These are phyloP conservation scores for Chironomus tepperi DNA, from an alignment of 1,140 invertebrate species.

Conservation along the genomic window DNA sequence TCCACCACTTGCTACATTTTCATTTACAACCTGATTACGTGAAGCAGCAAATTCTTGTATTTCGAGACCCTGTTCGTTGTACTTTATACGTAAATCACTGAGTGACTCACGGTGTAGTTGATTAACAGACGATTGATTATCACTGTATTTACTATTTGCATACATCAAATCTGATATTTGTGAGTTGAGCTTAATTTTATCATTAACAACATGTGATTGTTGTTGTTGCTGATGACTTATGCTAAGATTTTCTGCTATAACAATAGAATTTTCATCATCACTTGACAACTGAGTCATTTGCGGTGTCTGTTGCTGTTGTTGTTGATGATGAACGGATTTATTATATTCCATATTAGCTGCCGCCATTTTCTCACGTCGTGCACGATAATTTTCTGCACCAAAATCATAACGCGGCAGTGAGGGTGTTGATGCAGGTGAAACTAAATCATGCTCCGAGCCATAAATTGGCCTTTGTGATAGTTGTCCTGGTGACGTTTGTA, in stretches of 20 bases:
- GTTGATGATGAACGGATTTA: conserved; percentile 35
- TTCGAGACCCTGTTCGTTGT: conserved; percentile 37
- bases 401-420: conserved; percentile 39
- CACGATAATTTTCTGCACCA: conserved; percentile 37
- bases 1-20: conserved; percentile 31
- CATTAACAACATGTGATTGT: conserved; percentile 37
- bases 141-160: conserved; percentile 33
- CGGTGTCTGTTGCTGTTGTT: neutral
- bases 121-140: neutral
- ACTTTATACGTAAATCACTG: conserved; percentile 29
- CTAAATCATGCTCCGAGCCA: conserved; percentile 38
- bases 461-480: conserved; percentile 34
- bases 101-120: conserved; percentile 1
- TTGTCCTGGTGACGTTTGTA: conserved; percentile 29
- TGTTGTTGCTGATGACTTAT: conserved; percentile 25
- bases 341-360: conserved; percentile 31
- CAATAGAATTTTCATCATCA: conserved; percentile 39
- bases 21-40: conserved; percentile 5
- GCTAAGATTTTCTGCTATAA: conserved; percentile 36
- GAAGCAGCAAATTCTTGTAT: conserved; percentile 32
- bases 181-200: conserved; percentile 39
- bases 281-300: conserved; percentile 31
- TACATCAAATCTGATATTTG: conserved; percentile 40
- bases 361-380: conserved; percentile 34
- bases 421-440: conserved; percentile 39